Evolutionary conservation across 2,113 vertebrate species (phyloP).

Genomic region (Prietella phreatophila): DNA sequence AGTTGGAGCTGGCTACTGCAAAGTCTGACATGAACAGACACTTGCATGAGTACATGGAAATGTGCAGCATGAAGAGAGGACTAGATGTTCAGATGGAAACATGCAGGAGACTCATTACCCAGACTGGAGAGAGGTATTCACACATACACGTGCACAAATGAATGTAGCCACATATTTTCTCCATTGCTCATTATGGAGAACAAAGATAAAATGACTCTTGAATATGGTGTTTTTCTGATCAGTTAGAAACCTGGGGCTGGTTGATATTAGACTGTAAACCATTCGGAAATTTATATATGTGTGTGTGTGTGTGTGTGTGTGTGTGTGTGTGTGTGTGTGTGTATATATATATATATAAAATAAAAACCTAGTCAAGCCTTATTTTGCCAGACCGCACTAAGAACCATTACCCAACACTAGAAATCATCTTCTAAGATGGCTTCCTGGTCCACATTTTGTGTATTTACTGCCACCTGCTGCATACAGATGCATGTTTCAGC

Average conservation of each 20-base stretch:
- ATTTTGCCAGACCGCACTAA: neutral
- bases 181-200: neutral
- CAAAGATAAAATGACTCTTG: neutral
- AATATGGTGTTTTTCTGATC: neutral
- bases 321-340: too few species aligned
- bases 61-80: conserved; percentile 98
- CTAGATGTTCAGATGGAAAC: conserved; percentile 99
- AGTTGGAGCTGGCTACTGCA: conserved; percentile 94
- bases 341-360: too few species aligned
- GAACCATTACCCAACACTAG: neutral
- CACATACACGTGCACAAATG: neutral
- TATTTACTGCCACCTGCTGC: conserved; percentile 22
- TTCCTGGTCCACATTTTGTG: neutral
- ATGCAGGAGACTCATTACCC: conserved; percentile 90
- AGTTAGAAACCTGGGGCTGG: neutral
- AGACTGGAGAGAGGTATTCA: conserved; percentile 85
- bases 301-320: too few species aligned
- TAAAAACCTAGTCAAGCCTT: neutral
- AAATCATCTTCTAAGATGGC: conserved; percentile 6
- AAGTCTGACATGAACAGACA: conserved; percentile 98
- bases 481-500: too few species aligned
- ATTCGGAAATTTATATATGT: neutral
- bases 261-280: neutral
- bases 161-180: neutral
- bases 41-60: conserved; percentile 98